These are phyloP conservation scores for Dicerorhinus sumatrensis DNA, from an alignment of 2,113 vertebrate genomes.

Conservation along the genomic window DNA sequence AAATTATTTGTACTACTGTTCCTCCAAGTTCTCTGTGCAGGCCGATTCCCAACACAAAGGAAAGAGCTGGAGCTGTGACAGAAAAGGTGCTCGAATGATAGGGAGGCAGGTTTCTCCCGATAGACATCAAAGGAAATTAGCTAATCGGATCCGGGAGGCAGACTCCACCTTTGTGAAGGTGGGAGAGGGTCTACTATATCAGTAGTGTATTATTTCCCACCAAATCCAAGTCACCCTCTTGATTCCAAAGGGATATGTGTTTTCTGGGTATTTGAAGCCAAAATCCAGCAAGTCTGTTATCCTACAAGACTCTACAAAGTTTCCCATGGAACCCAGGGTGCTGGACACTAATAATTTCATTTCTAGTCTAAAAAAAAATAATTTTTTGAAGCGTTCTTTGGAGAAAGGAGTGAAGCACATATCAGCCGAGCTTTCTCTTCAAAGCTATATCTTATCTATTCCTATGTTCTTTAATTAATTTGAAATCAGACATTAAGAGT, in stretches of 20 bases:
- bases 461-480: background rate
- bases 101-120: background rate
- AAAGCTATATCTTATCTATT: background rate
- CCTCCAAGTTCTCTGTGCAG: background rate
- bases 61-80: background rate
- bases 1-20: background rate
- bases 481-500: background rate
- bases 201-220: background rate
- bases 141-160: background rate
- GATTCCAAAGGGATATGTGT: background rate
- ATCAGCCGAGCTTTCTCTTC: background rate
- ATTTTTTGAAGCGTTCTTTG: background rate
- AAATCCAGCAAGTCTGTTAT: background rate
- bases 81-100: background rate
- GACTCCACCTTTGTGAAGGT: background rate
- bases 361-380: background rate
- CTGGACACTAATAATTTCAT: background rate
- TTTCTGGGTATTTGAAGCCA: background rate
- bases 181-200: background rate
- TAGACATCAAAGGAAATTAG: fast-evolving
- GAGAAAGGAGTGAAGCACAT: background rate
- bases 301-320: background rate
- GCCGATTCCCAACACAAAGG: background rate
- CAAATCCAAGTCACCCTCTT: background rate
- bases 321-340: background rate